Evolutionary conservation across 2,113 vertebrate genomes (phyloP).

Genomic region (Archocentrus centrarchus): DNA sequence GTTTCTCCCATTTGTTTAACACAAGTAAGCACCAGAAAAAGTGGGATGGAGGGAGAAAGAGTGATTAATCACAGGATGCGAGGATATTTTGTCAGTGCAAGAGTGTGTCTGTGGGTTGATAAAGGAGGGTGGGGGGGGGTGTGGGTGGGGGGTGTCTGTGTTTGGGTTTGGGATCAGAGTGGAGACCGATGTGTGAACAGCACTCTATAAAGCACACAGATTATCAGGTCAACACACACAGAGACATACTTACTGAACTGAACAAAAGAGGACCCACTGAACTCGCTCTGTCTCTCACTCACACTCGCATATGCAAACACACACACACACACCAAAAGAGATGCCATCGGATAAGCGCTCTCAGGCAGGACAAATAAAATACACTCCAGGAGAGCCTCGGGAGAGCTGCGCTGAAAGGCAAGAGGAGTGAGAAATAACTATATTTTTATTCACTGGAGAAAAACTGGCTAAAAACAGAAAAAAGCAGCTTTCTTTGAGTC

Average conservation of each 20-base stretch:
- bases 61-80: constrained; percentile 53
- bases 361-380: constrained; percentile 57
- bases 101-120: constrained; percentile 53
- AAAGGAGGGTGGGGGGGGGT: constrained; percentile 34
- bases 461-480: background rate
- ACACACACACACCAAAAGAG: constrained; percentile 17
- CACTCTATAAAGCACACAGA: constrained; percentile 80
- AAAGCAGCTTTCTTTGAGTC: background rate
- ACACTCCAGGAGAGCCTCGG: constrained; percentile 28
- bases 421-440: constrained; percentile 16
- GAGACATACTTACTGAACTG: constrained; percentile 65
- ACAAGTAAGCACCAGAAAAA: background rate
- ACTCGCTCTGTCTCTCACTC: constrained; percentile 26
- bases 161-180: constrained; percentile 79
- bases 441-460: constrained; percentile 6
- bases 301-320: background rate
- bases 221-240: constrained; percentile 78
- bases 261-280: constrained; percentile 64
- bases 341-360: constrained; percentile 55
- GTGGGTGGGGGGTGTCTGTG: constrained; percentile 47
- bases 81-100: constrained; percentile 24
- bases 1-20: background rate
- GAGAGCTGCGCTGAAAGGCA: constrained; percentile 27
- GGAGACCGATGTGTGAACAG: constrained; percentile 78
- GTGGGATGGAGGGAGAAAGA: background rate